Base-by-base conservation (phyloP, 2,888 invertebrate genomes). In the Mesorhabditis spiculigera region DNA sequence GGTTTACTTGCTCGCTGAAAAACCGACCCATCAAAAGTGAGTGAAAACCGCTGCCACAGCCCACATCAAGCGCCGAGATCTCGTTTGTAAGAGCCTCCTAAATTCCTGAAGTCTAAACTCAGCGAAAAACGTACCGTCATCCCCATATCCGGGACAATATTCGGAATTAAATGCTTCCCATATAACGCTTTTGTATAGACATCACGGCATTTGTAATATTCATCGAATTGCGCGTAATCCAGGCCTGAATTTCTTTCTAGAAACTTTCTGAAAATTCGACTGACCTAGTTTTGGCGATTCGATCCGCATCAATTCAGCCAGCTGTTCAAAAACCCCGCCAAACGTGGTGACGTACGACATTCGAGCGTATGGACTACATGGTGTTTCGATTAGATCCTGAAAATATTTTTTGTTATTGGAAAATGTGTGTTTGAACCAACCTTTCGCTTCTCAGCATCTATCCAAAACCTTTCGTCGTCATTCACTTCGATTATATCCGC, bases 401-500 rank as follows among this genome's bases (percentile, higher is more conserved):
- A 50, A 50, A 50, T 10, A 50, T 13, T 50, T 50, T n/a, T 50
- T 10, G 8, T 1, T 50, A 50, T 1, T 50, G 58, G 3, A 58
- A n/a, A n/a, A n/a, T n/a, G n/a, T n/a, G n/a, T n/a, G n/a, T n/a
- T n/a, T n/a, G n/a, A n/a, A n/a, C 58, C 58, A 58, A 72, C 75
- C 58, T 77, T 64, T n/a, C 74, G 42, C 8, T 73, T 71, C 16
- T 78, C 76, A 13, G 71, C 69, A 6, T 70, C 65, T 41, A 81
- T 78, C 71, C 71, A 81, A 63, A 81, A 81, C n/a, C 74, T 63
- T 58, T 75, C 74, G n/a, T 74, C 71, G 58, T 71, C 70, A 58
- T 69, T 78, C 41, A 78, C 76, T 45, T 79, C 78, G 5, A 81
- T 67, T 28, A 81, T 72, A 5, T 71, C 73, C 5, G 72, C 79